Evolutionary conservation across 2,888 invertebrate species (phyloP), one percentile per base, ranked within the genome.

Genomic region (Drosophila aldrichi): DNA sequence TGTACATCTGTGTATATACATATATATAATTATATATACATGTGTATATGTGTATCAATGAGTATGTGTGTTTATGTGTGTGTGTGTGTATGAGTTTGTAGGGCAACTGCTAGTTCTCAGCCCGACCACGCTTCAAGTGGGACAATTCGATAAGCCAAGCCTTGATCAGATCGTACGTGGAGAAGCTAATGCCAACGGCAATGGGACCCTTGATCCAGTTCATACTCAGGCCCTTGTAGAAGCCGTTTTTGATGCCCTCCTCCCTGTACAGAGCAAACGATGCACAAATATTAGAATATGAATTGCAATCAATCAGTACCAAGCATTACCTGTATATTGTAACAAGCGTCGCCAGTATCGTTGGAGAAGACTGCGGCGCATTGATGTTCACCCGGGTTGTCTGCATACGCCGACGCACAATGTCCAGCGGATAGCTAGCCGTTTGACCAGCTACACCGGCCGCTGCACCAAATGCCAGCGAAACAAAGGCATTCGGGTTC

Each of bases 221-320:
- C 98, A 99, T 98, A 85, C 97, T 98, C n/a, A 99, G 95, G 0
- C 99, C 99, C 93, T 99, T 99, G 94, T 97, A 99, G 92, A 99
- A 96, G 0, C 99, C 99, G 57, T 95, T 95, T 91, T 95, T 95
- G 32, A 97, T 92, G 36, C 99, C 99, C 93, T 99, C 99, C 79
- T 95, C 95, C 64, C 97, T 97, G 93, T 54, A 93, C 93, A 81
- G n/a, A 41, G 3, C 2, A 40, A n/a, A 38, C 12, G 36, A 16
- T 36, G 14, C 14, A 16, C 32, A 49, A 1, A 22, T 9, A 22
- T 18, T 10, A 36, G 18, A 22, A 36, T 9, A 3, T 16, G 1
- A 22, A 1, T 16, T 36, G 2, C 16, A 22, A n/a, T 36, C 14
- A 4, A 38, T 9, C 16, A n/a, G 18, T 20, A 1, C 1, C 16